Conservation (phyloP, 2,797 vertebrate species). For the Carapus acus region DNA sequence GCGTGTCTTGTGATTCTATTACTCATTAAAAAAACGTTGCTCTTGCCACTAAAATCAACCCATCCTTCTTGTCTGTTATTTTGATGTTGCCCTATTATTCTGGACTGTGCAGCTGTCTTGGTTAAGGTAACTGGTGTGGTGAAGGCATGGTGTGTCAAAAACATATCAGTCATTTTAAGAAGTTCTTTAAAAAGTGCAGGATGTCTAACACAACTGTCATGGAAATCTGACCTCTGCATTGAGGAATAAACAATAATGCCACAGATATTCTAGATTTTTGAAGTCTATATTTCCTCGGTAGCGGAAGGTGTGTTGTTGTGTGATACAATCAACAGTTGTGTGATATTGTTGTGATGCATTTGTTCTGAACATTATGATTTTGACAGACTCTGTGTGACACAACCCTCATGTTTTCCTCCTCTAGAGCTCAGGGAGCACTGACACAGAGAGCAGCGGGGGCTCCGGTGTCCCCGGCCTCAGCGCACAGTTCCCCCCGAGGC, state of each 20-base stretch:
- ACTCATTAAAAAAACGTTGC: too few relatives aligned
- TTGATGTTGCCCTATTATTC: slow-evolving; percentile 33
- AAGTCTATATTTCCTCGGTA: too few relatives aligned
- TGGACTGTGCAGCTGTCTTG: slow-evolving; percentile 42
- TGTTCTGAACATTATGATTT: neutral
- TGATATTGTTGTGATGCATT: slow-evolving; percentile 4
- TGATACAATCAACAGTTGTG: too few relatives aligned
- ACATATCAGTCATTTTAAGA: neutral
- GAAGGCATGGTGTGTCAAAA: slow-evolving; percentile 30
- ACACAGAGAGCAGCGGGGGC: slow-evolving; percentile 63
- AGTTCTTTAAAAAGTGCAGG: too few relatives aligned
- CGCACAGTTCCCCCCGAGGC: slow-evolving; percentile 1
- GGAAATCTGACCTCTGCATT: too few relatives aligned
- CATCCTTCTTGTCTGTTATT: slow-evolving; percentile 26
- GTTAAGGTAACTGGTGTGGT: slow-evolving; percentile 60
- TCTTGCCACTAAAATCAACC: neutral
- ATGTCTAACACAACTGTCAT: too few relatives aligned
- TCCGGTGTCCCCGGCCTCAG: slow-evolving; percentile 37
- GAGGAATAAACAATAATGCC: too few relatives aligned
- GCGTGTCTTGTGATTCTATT: too few relatives aligned
- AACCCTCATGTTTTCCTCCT: neutral
- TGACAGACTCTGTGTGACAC: neutral
- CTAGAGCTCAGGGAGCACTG: slow-evolving; percentile 65
- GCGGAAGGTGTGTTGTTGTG: neutral
- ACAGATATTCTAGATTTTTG: too few relatives aligned